Evolutionary conservation across 1,140 invertebrate genomes (phyloP), one percentile per base, ranked within the genome.

Genomic region (Periplaneta americana): DNA sequence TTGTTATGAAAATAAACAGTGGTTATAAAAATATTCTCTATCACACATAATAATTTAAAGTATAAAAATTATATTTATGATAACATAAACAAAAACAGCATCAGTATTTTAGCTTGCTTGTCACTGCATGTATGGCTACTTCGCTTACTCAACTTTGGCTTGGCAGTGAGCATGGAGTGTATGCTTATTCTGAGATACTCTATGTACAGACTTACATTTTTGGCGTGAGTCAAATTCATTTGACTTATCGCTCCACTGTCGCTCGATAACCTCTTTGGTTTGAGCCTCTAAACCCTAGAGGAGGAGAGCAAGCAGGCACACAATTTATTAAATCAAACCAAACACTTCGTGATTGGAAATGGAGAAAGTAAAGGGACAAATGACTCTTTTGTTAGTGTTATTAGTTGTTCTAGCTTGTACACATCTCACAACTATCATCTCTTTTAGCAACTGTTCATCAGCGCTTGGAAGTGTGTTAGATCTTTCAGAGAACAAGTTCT

Each of bases 151-250:
- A n/a, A n/a, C n/a, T n/a, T n/a, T n/a, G n/a, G n/a, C n/a, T n/a
- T n/a, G n/a, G n/a, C n/a, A n/a, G n/a, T n/a, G n/a, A n/a, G n/a
- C n/a, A 48, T 15, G 15, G 5, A 48, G 39, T 48, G 39, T 48
- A 2, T 22, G 22, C n/a, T 66, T 66, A 66, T 66, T 66, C 28
- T 66, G 22, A 66, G 28, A 28, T 28, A 66, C n/a, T 75, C 3
- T 80, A 33, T 75, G 11, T 75, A 31, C 33, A 75, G 75, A 91
- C 94, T 92, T 94, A 97, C 96, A 91, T 92, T 96, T 96, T 88
- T 95, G 95, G 87, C 96, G 95, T 89, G 94, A 94, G 87, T 94
- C 92, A 90, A 96, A 97, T 88, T 95, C 93, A 85, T 95, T 93
- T 88, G 93, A 93, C 88, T 93, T 96, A 87, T 97, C 94, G 84